Evolutionary conservation across 2,113 vertebrate genomes (phyloP), one percentile per base, ranked within the genome.

Genomic region (Martes martes): DNA sequence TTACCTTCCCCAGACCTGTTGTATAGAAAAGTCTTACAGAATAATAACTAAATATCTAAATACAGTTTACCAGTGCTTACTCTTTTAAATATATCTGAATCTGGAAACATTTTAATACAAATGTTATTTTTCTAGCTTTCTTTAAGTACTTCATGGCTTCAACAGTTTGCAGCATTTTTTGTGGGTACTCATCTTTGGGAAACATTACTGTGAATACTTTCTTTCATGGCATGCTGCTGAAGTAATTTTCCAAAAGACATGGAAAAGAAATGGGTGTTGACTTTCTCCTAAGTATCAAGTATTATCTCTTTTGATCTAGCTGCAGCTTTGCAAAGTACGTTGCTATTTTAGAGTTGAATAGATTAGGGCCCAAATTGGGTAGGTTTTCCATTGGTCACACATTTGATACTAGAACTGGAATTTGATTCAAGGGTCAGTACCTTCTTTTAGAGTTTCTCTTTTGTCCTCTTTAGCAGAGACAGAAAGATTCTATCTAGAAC

Each of bases 51-150:
- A 71, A 36, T 31, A 65, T 33, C 52, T 55, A 55, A 59, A 8
- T 67, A 33, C 13, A 80, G 45, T 21, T 73, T 39, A 10, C 57
- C 24, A 65, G 11, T 33, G 65, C 28, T 78, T 73, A 59, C n/a
- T 15, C 36, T 73, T 97, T 90, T 55, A 85, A 74, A 74, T 3
- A 28, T 50, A 71, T 69, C 39, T 78, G 36, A 89, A 14, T 67
- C 47, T 90, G 81, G 61, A 89, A 94, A 85, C 50, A 47, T 45
- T 65, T 93, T 78, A n/a, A 73, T 90, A 67, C 65, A 91, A 97
- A 45, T 57, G 2, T 7, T 61, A 33, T 28, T 94, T 89, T 94
- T n/a, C 14, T 31, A 42, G 24, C 52, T 95, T 93, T 88, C 21
- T n/a, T 82, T 89, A 83, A 88, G 33, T 79, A 39, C 7, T 73